Conservation (phyloP, 2,888 invertebrate genomes). For the Melanostoma scalare region DNA sequence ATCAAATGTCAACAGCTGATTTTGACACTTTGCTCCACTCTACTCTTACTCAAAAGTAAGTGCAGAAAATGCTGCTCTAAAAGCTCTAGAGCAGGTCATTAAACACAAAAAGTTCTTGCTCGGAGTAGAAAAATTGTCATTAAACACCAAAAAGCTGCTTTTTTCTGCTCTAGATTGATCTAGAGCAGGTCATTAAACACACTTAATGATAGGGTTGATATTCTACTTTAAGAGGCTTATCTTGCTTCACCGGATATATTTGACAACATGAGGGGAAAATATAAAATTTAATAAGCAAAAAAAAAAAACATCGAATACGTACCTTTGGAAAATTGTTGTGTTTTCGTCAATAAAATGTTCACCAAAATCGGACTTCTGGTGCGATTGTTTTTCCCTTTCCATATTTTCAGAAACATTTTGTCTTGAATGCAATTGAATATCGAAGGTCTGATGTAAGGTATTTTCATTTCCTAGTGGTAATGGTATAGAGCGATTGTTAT, state of each 20-base stretch:
- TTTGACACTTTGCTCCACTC: too few relatives aligned
- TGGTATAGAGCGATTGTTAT: conserved; percentile 61
- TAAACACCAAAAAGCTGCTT: too few relatives aligned
- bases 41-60: too few relatives aligned
- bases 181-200: too few relatives aligned
- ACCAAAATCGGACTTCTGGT: conserved; percentile 48
- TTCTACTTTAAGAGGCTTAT: too few relatives aligned
- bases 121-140: too few relatives aligned
- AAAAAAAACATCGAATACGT: neutral
- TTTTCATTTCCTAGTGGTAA: conserved; percentile 48
- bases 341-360: conserved; percentile 64
- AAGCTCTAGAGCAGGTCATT: too few relatives aligned
- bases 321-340: conserved; percentile 68
- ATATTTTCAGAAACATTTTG: conserved; percentile 53
- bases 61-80: too few relatives aligned
- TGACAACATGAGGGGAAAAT: neutral
- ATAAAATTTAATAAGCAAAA: neutral
- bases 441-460: conserved; percentile 44
- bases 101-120: too few relatives aligned
- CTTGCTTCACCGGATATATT: neutral
- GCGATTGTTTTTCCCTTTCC: conserved; percentile 44
- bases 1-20: too few relatives aligned
- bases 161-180: too few relatives aligned
- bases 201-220: too few relatives aligned
- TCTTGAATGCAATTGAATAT: conserved; percentile 57